A percentile compares a stretch with the other conserved stretches of the same genome.
Evolutionary conservation across 2,888 invertebrate genomes (phyloP).

Genomic region (Lasioglossum vierecki): DNA sequence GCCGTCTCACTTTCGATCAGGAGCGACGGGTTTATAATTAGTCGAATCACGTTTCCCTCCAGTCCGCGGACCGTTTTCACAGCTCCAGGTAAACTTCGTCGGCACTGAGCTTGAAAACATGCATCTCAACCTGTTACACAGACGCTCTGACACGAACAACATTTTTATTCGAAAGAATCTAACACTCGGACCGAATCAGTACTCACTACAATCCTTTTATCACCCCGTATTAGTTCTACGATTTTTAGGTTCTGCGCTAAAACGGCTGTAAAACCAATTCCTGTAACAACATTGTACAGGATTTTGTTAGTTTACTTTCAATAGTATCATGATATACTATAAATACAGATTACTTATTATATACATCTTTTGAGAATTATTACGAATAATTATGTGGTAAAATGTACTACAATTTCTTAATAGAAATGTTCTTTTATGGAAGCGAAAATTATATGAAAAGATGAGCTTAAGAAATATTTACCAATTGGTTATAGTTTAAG

Average conservation of each 20-base stretch:
- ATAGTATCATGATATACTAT: background rate
- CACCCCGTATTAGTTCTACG: background rate
- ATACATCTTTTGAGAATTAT: background rate
- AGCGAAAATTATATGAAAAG: background rate
- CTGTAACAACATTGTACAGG: background rate
- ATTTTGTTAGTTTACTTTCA: background rate
- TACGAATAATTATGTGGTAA: background rate
- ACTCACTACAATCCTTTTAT: background rate
- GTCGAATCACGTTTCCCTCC: conserved; percentile 39
- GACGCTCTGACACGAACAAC: background rate
- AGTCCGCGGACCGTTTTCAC: conserved; percentile 38
- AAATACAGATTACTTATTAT: background rate
- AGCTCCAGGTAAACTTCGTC: conserved; percentile 25
- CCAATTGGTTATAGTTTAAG: background rate
- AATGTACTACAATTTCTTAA: no score
- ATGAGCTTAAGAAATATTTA: background rate
- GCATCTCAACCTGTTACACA: background rate
- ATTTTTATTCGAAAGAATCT: background rate
- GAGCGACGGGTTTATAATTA: conserved; percentile 20
- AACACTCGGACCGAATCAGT: background rate
- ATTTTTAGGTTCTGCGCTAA: background rate
- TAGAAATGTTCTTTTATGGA: no score
- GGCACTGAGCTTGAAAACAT: background rate
- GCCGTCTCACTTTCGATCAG: conserved; percentile 10
- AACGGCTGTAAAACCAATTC: background rate